These are phyloP conservation scores for Drosophila gunungcola DNA, from an alignment of 1,140 invertebrate genomes.

Conservation along the genomic window DNA sequence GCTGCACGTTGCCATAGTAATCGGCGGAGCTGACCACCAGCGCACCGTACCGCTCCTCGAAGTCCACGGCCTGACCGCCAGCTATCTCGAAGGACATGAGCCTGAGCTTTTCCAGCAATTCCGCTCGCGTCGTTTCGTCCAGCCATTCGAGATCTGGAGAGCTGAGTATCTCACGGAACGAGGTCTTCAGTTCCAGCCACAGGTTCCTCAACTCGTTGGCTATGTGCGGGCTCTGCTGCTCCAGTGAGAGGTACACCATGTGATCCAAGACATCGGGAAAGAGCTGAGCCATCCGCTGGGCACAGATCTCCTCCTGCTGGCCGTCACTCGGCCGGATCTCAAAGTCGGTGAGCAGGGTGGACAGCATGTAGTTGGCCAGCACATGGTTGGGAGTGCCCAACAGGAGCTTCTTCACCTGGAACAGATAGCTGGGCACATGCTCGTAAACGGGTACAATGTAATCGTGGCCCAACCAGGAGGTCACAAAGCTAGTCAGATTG, in stretches of 20 bases:
- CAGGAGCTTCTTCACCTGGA: constrained; percentile 84
- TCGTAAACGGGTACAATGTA: constrained; percentile 70
- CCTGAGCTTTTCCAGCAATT: constrained; percentile 62
- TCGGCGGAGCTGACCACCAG: constrained; percentile 88
- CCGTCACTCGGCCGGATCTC: constrained; percentile 56
- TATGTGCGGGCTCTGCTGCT: constrained; percentile 54
- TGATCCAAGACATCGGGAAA: constrained; percentile 68
- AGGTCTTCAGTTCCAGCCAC: constrained; percentile 62
- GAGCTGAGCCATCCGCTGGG: constrained; percentile 36
- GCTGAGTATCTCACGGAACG: constrained; percentile 51
- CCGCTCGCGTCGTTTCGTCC: constrained; percentile 35
- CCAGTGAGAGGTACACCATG: constrained; percentile 51
- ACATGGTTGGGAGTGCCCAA: constrained; percentile 84
- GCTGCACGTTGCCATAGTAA: constrained; percentile 95
- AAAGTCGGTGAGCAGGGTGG: constrained; percentile 86
- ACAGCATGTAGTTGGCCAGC: constrained; percentile 89
- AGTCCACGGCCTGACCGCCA: constrained; percentile 47
- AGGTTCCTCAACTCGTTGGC: constrained; percentile 47
- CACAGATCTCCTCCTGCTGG: constrained; percentile 41
- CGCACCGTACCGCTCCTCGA: constrained; percentile 85
- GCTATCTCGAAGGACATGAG: constrained; percentile 62
- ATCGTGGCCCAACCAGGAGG: constrained; percentile 60
- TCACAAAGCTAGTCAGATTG: constrained; percentile 70
- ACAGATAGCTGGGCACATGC: constrained; percentile 76
- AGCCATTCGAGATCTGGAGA: constrained; percentile 48